These are phyloP conservation scores for Chrysaora quinquecirrha DNA, from an alignment of 30 jellyfish, hydroid and myxozoan species.

Conservation along the genomic window DNA sequence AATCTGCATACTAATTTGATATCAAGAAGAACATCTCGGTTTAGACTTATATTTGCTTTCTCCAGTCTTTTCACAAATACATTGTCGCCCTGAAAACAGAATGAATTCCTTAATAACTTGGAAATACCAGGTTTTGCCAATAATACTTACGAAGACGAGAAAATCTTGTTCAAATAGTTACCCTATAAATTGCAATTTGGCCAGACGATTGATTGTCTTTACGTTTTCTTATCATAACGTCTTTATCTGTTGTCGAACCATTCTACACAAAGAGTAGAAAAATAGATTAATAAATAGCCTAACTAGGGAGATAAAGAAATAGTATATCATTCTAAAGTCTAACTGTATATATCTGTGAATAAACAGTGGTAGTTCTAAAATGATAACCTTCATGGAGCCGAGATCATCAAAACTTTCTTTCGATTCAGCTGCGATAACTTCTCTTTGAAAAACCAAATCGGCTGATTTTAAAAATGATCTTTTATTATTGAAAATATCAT, in stretches of 20 bases:
- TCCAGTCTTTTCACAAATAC: constrained; percentile 71
- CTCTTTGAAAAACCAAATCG: constrained; percentile 39
- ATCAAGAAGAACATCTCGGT: constrained; percentile 82
- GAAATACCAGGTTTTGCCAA: too few relatives aligned
- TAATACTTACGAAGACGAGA: too few relatives aligned
- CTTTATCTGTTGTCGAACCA: constrained; percentile 38
- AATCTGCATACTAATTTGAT: constrained; percentile 83
- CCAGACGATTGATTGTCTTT: neutral
- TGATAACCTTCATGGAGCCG: constrained; percentile 52
- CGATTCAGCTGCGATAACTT: constrained; percentile 7
- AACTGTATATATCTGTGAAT: too few relatives aligned
- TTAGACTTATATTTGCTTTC: constrained; percentile 50
- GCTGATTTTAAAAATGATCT: constrained; percentile 38
- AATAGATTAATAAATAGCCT: neutral
- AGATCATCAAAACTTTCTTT: constrained; percentile 48
- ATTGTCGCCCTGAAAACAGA: constrained; percentile 57
- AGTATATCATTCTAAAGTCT: neutral
- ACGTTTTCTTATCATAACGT: neutral
- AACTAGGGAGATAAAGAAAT: neutral
- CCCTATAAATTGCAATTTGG: constrained; percentile 40
- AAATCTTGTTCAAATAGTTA: too few relatives aligned
- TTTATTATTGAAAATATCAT: constrained; percentile 73
- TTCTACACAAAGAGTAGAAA: constrained; percentile 7
- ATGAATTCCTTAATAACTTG: too few relatives aligned
- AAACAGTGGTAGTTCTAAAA: too few relatives aligned